Conservation (phyloP, 1,140 invertebrate species). For the Tenebrio molitor region DNA sequence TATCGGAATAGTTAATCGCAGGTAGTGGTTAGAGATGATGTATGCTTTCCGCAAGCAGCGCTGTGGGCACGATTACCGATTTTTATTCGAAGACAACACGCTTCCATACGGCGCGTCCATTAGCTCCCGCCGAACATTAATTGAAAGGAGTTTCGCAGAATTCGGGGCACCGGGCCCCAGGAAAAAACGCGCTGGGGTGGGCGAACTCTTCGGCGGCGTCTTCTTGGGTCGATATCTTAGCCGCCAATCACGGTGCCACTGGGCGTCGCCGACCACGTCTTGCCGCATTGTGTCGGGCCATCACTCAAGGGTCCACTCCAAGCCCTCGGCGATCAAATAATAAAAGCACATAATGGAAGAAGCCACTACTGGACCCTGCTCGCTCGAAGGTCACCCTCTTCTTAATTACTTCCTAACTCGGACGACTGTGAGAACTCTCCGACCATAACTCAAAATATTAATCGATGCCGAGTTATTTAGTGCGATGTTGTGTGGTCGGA, state of each 20-base stretch:
- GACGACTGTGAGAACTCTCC: conserved; percentile 39
- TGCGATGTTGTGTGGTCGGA: conserved; percentile 7
- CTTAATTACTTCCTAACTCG: conserved; percentile 53
- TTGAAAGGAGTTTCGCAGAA: too few species aligned
- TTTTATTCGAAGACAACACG: neutral
- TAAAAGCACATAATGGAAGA: conserved; percentile 29
- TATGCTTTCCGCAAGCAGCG: conserved; percentile 31
- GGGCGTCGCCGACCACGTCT: conserved; percentile 41
- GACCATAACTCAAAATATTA: conserved; percentile 55
- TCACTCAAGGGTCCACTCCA: conserved; percentile 42
- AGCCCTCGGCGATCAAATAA: conserved; percentile 38
- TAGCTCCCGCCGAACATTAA: neutral
- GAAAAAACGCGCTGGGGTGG: neutral
- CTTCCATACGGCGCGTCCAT: neutral
- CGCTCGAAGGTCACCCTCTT: conserved; percentile 22
- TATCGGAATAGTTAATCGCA: conserved; percentile 19
- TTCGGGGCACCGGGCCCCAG: too few species aligned
- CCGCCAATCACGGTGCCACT: conserved; percentile 45
- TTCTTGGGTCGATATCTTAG: conserved; percentile 24
- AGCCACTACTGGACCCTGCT: conserved; percentile 1
- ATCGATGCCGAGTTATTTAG: conserved; percentile 45
- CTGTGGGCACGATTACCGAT: neutral
- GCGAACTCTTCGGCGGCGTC: neutral
- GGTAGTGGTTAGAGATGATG: conserved; percentile 36
- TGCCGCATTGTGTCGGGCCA: conserved; percentile 28